Conservation (phyloP, 2,888 invertebrate genomes). For the Sipha maydis region DNA sequence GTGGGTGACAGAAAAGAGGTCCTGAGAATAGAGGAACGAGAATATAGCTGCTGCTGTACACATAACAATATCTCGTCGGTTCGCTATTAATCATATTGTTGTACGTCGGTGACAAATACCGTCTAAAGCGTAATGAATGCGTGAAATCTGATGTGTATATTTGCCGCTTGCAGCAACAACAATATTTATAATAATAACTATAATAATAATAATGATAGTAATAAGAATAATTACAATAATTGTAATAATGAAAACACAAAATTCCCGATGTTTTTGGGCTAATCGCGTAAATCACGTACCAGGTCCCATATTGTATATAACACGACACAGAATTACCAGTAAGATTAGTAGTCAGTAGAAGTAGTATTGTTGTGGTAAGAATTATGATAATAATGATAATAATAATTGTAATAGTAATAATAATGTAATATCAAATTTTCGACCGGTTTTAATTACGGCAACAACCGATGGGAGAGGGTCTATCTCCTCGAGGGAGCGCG, state of each 20-base stretch:
- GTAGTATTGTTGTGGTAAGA: not conserved
- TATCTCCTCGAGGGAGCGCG: not conserved
- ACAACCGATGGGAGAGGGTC: not conserved
- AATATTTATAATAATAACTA: slow-evolving; percentile 37
- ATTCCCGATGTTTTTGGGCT: slow-evolving; percentile 11
- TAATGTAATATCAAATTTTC: slow-evolving; percentile 50
- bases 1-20: not conserved
- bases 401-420: not conserved
- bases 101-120: slow-evolving; percentile 38
- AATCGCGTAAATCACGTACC: slow-evolving; percentile 50
- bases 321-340: no score
- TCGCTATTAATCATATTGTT: slow-evolving; percentile 36
- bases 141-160: slow-evolving; percentile 48
- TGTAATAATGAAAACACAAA: not conserved
- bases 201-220: not conserved
- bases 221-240: not conserved
- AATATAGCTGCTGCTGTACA: not conserved
- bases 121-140: slow-evolving; percentile 29
- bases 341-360: no score
- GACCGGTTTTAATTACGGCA: slow-evolving; percentile 51
- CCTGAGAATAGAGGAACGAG: not conserved
- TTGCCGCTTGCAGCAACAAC: not conserved
- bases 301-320: not conserved
- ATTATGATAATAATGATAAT: not conserved
- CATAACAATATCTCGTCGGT: not conserved